A percentile compares a stretch with the other conserved stretches of the same genome.
These are phyloP conservation scores for Salminus brasiliensis DNA, from an alignment of 2,113 vertebrate species.

Conservation along the genomic window DNA sequence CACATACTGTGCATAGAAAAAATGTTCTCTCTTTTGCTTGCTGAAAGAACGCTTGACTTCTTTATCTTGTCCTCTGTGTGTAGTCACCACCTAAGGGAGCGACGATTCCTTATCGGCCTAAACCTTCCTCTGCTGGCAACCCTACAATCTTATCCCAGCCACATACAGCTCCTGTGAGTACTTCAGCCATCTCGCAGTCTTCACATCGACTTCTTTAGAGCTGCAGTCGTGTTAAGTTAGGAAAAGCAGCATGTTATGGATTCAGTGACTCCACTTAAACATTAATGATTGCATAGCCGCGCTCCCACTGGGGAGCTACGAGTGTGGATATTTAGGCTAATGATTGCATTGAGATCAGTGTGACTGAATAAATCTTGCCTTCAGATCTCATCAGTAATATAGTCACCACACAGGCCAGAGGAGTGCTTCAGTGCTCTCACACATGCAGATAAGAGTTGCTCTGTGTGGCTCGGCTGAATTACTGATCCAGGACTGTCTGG, in stretches of 20 bases:
- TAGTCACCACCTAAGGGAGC: constrained; percentile 93
- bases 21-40: constrained; percentile 29
- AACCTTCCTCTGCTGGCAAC: constrained; percentile 81
- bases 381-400: constrained; percentile 40
- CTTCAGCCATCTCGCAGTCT: constrained; percentile 22
- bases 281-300: constrained; percentile 33
- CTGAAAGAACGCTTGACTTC: constrained; percentile 7
- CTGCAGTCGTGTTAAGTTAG: constrained; percentile 13
- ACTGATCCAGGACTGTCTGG: constrained; percentile 23
- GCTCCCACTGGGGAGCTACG: constrained; percentile 20
- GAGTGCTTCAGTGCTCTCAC: constrained; percentile 29
- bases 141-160: constrained; percentile 86
- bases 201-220: background rate
- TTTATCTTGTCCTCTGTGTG: constrained; percentile 57
- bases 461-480: constrained; percentile 23
- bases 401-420: constrained; percentile 34
- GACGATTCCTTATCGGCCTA: constrained; percentile 91
- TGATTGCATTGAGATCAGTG: constrained; percentile 30
- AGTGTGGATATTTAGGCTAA: constrained; percentile 39
- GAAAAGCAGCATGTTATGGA: background rate
- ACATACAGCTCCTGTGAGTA: constrained; percentile 87
- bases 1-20: constrained; percentile 11
- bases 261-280: constrained; percentile 26
- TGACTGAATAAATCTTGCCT: constrained; percentile 37
- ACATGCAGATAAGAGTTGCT: constrained; percentile 33